These are phyloP conservation scores for Cremastinae sp. DNA, from an alignment of 2,888 invertebrate species.

Conservation along the genomic window DNA sequence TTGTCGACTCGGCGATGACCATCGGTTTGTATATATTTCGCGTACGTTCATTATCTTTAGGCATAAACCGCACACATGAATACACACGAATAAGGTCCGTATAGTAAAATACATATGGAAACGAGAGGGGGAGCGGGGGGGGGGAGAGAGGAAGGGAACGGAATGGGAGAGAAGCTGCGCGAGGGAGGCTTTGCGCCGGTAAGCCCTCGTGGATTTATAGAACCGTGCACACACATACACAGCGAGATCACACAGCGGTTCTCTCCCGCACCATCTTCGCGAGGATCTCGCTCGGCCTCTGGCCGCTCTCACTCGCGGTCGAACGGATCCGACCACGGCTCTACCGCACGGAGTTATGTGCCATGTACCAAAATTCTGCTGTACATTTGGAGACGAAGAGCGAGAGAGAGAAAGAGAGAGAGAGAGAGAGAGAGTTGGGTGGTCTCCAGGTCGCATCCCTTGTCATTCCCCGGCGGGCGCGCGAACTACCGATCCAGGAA, in stretches of 20 bases:
- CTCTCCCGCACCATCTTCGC: slow-evolving; percentile 40
- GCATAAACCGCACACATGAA: background rate
- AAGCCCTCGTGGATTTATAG: slow-evolving; percentile 79
- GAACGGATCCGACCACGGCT: slow-evolving; percentile 64
- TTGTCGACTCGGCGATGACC: slow-evolving; percentile 39
- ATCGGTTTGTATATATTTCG: slow-evolving; percentile 22
- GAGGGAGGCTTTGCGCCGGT: slow-evolving; percentile 81
- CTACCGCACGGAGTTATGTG: slow-evolving; percentile 74
- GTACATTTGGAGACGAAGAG: slow-evolving; percentile 44
- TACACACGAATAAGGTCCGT: background rate
- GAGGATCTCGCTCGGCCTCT: slow-evolving; percentile 20
- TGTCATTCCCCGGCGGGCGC: slow-evolving; percentile 55
- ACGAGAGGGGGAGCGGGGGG: slow-evolving; percentile 39
- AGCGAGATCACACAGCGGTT: slow-evolving; percentile 63
- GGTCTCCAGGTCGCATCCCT: slow-evolving; percentile 46
- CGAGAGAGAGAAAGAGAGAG: slow-evolving; percentile 42
- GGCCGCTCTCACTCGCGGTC: slow-evolving; percentile 45
- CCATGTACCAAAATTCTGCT: slow-evolving; percentile 76
- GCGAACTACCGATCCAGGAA: slow-evolving; percentile 62
- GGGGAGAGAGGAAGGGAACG: slow-evolving; percentile 51
- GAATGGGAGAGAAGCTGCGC: slow-evolving; percentile 69
- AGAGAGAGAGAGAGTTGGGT: slow-evolving; percentile 45
- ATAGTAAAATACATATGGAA: background rate
- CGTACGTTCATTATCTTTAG: slow-evolving; percentile 32
- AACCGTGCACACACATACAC: slow-evolving; percentile 80